These are phyloP conservation scores for Campopleginae sp. DNA, from an alignment of 2,888 invertebrate genomes.

Conservation along the genomic window DNA sequence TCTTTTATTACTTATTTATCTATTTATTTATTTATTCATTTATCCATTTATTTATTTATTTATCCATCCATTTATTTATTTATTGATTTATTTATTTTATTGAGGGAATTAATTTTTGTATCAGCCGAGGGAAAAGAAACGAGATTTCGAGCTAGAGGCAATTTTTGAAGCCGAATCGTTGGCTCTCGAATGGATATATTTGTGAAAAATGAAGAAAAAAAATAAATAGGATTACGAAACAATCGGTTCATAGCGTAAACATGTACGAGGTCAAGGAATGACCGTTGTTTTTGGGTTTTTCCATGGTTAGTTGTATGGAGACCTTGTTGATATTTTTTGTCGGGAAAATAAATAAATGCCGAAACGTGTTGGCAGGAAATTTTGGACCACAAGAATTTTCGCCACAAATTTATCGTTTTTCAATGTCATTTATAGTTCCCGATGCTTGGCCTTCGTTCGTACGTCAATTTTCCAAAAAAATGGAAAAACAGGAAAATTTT, in stretches of 20 bases:
- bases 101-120: not conserved
- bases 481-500: too few relatives aligned
- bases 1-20: too few relatives aligned
- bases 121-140: not conserved
- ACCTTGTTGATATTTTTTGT: not conserved
- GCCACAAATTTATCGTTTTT: not conserved
- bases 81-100: not conserved
- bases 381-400: constrained; percentile 23
- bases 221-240: not conserved
- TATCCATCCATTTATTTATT: not conserved
- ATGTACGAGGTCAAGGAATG: constrained; percentile 1
- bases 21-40: too few relatives aligned
- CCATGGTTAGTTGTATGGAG: not conserved
- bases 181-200: not conserved
- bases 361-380: constrained; percentile 15
- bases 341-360: not conserved
- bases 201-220: not conserved
- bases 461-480: too few relatives aligned
- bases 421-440: not conserved
- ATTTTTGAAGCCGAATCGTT: not conserved
- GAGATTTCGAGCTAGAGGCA: not conserved
- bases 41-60: too few relatives aligned
- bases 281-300: not conserved
- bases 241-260: not conserved
- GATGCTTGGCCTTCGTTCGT: not conserved